Evolutionary conservation across 1,140 invertebrate genomes (phyloP), one percentile per base, ranked within the genome.

Genomic region (Myzus persicae): DNA sequence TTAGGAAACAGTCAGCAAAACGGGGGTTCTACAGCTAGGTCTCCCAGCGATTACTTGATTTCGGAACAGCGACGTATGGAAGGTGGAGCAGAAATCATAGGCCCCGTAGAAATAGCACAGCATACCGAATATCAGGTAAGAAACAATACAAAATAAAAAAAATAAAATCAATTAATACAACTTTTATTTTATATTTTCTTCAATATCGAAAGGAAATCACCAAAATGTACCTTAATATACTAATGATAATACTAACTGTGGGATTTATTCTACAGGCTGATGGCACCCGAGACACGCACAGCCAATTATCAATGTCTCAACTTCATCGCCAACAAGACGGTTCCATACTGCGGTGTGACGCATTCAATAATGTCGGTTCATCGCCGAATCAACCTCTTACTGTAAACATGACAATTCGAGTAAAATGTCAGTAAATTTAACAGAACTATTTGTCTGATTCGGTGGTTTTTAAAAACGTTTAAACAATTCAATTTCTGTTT

Each of bases 281-380:
- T 95, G 96, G 97, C 82, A 98, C 98, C 9, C 97, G 96, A 95
- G 96, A 97, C 93, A 98, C 97, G 1, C 96, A 96, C 94, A 98
- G 97, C 93, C 96, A 96, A 94, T 95, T 98, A 59, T 96, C 96
- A 20, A 98, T 93, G 91, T 98, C 95, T 96, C 96, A 87, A 97
- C 98, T 5, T 96, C 97, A 93, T 3, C 96, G 97, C 40, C 98
- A 96, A 94, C 98, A 98, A 95, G 98, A 99, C 95, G 97, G 97
- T 48, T 95, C 96, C 93, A 96, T 96, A 87, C 97, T 98, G 94
- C 96, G 96, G 54, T 99, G 98, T 95, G 96, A 97, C 94, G 97
- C 97, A 0, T 96, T 97, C 94, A 99, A 99, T 95, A 95, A 96
- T 85, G 98, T 99, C 26, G 91, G 91, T 48, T 81, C 67, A 24